These are phyloP conservation scores for Ichneumoninae sp. DNA, from an alignment of 2,888 invertebrate genomes.

Conservation along the genomic window DNA sequence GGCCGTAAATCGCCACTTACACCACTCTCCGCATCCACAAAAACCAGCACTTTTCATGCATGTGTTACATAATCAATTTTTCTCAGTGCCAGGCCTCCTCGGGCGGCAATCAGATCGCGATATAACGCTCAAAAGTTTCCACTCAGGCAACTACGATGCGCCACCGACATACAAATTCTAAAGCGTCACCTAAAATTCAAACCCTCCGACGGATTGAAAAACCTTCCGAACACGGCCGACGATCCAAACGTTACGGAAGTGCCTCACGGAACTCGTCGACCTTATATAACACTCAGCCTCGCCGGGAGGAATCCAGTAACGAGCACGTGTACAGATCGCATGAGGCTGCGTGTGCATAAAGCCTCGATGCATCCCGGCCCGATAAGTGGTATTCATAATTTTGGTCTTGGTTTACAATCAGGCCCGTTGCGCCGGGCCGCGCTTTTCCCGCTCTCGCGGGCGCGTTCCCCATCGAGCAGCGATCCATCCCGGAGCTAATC, in stretches of 20 bases:
- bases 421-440: neutral
- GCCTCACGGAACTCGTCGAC: neutral
- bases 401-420: slow-evolving; percentile 27
- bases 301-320: slow-evolving; percentile 17
- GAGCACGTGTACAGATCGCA: neutral
- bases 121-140: no score
- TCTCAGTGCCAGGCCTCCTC: no score
- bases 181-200: neutral
- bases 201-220: neutral
- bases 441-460: slow-evolving; percentile 41
- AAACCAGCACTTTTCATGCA: no score
- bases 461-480: slow-evolving; percentile 30
- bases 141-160: no score
- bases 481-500: slow-evolving; percentile 66
- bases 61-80: no score
- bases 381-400: slow-evolving; percentile 45
- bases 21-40: no score
- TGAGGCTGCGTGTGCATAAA: slow-evolving; percentile 19
- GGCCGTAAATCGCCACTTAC: no score
- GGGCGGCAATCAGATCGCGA: no score
- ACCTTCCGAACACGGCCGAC: slow-evolving; percentile 24
- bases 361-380: slow-evolving; percentile 16
- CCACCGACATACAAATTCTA: no score
- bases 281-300: slow-evolving; percentile 22
- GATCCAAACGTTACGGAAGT: slow-evolving; percentile 42